Evolutionary conservation across 2,113 vertebrate species (phyloP).

Genomic region (Phyllostomus hastatus): DNA sequence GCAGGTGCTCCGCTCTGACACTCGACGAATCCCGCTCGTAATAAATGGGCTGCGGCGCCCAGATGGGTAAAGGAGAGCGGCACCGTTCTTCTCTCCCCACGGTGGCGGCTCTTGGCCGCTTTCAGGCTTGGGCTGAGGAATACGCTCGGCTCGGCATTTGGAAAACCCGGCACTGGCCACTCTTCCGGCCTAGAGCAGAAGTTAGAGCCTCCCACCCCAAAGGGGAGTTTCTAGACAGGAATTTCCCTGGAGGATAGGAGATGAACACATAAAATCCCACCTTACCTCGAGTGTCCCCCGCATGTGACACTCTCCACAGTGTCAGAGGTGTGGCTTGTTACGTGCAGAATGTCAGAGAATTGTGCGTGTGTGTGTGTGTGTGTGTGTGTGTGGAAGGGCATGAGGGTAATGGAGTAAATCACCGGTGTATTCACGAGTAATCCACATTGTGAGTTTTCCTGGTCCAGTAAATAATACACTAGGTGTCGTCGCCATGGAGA

Average conservation of each 20-base stretch:
- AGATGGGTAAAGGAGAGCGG: not conserved
- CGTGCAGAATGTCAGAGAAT: not conserved
- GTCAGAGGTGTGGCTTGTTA: not conserved
- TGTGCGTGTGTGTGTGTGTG: not conserved
- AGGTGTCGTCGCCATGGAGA: not conserved
- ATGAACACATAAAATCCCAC: not conserved
- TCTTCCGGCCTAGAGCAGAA: not conserved
- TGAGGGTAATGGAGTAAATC: not conserved
- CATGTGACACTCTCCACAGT: not conserved
- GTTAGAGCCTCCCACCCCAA: not conserved
- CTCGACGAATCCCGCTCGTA: not conserved
- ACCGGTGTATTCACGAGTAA: not conserved
- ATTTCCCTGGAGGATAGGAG: not conserved
- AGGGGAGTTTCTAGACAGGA: not conserved
- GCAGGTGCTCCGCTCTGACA: not conserved
- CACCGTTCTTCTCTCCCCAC: not conserved
- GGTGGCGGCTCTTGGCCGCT: not conserved
- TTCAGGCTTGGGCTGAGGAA: not conserved
- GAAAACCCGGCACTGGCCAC: not conserved
- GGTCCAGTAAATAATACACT: not conserved
- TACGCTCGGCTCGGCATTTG: not conserved
- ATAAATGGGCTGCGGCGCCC: not conserved
- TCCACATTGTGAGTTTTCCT: not conserved
- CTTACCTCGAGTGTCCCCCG: rapidly evolving
- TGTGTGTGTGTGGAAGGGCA: not conserved